A percentile compares a stretch with the other conserved stretches of the same genome.
These are phyloP conservation scores for Synodontis membranacea DNA, from an alignment of 2,113 vertebrate genomes.

Conservation along the genomic window DNA sequence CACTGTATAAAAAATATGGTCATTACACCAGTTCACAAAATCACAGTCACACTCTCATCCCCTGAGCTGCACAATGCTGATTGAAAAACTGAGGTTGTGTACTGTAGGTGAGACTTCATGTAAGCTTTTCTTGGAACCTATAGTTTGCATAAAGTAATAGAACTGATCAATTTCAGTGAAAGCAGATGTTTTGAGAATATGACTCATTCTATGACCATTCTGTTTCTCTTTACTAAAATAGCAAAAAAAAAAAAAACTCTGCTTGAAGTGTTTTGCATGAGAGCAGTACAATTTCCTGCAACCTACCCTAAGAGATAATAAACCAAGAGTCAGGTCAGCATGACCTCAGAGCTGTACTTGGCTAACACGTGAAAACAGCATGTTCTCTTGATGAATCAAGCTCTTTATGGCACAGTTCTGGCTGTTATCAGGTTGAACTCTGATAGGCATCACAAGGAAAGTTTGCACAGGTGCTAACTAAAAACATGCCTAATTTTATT, in stretches of 20 bases:
- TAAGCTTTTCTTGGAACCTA: neutral
- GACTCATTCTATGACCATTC: neutral
- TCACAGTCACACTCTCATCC: neutral
- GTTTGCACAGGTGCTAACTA: neutral
- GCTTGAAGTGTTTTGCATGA: neutral
- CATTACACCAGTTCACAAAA: neutral
- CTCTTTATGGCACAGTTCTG: slow-evolving; percentile 49
- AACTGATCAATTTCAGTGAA: neutral
- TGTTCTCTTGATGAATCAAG: slow-evolving; percentile 50
- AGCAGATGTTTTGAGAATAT: neutral
- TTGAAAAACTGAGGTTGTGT: neutral
- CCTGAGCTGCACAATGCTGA: neutral
- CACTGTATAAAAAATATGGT: neutral
- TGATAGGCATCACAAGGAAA: slow-evolving; percentile 51
- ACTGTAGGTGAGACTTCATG: neutral
- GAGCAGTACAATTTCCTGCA: slow-evolving; percentile 17
- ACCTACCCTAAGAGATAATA: slow-evolving; percentile 48
- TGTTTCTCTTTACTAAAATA: neutral
- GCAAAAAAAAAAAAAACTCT: neutral
- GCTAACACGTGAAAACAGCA: slow-evolving; percentile 60
- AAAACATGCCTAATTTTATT: slow-evolving; percentile 2
- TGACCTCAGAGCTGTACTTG: slow-evolving; percentile 54
- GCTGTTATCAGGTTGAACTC: slow-evolving; percentile 55
- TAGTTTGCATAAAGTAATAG: neutral
- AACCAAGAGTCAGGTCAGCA: slow-evolving; percentile 45